Evolutionary conservation across 2,888 invertebrate genomes (phyloP), one percentile per base, ranked within the genome.

Genomic region (Hypena proboscidalis): DNA sequence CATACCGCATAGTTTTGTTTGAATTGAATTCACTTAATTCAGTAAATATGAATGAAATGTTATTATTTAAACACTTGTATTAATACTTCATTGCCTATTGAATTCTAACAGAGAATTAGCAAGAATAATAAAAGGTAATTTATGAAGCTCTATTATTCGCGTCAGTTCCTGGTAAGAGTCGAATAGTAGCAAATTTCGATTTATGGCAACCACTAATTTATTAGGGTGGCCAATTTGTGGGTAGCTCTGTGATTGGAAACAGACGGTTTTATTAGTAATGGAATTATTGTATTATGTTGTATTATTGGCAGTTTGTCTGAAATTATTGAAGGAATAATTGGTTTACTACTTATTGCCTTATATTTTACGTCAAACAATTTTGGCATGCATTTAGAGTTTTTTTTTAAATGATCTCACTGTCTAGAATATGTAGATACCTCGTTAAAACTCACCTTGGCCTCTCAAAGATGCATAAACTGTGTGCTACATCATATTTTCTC

Each of bases 141-240:
- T 36, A 32, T 41, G 31, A 19, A 38, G 4, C 31, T 41, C 38
- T 44, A 52, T 39, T 52, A 41, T 43, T 53, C 23, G 31, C 11
- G 48, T 38, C 59, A 43, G 36, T 43, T 53, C 33, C 54, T 40
- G 42, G 29, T 13, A 7, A 26, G 15, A 19, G 36, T 14, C 41
- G 35, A 58, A 58, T 43, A 47, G 47, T 42, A 25, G 33, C 53
- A 37, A 47, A 52, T 53, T 58, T 47, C 36, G 29, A 58, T 56
- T 58, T 53, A 53, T 47, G 33, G 36, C 37, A 37, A 40, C 55
- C 54, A 43, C 47, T 40, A 38, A 43, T 58, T 58, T 37, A 35
- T 40, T 40, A 29, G 30, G 34, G 23, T 22, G 37, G 31, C 29
- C 36, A 53, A 53, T 48, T 58, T 42, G 33, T 14, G 22, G 39